These are phyloP conservation scores for Zalophus californianus DNA, from an alignment of 2,797 vertebrate species.

Conservation along the genomic window DNA sequence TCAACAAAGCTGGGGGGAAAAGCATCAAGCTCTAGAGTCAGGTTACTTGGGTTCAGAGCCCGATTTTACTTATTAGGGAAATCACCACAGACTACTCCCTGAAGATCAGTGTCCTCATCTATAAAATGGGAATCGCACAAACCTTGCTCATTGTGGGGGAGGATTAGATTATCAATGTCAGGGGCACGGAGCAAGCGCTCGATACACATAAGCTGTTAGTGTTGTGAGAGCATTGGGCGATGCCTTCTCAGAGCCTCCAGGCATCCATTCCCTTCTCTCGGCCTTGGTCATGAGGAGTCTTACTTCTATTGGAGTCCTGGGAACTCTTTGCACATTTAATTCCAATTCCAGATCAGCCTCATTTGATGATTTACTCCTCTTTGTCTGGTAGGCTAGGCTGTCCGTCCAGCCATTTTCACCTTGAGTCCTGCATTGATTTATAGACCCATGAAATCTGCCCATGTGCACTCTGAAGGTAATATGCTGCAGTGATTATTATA, in stretches of 20 bases:
- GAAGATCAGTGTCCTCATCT: neutral
- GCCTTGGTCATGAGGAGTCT: neutral
- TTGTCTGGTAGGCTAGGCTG: neutral
- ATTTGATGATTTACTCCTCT: neutral
- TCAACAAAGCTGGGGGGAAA: neutral
- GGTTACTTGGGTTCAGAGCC: neutral
- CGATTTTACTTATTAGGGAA: neutral
- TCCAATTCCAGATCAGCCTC: neutral
- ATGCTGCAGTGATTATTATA: fast-evolving
- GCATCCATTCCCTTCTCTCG: neutral
- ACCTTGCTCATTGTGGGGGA: neutral
- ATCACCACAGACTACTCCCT: too few species aligned
- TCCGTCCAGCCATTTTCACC: neutral
- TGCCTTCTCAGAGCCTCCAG: neutral
- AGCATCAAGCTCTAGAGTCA: neutral
- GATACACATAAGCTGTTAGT: fast-evolving
- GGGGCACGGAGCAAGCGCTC: too few species aligned
- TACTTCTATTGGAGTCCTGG: neutral
- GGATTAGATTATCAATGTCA: neutral
- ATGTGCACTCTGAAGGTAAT: neutral
- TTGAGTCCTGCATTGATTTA: neutral
- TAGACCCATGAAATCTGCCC: neutral
- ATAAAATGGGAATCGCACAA: neutral
- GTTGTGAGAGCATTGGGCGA: fast-evolving
- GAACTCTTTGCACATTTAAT: neutral